Evolutionary conservation across 1,140 invertebrate species (phyloP).

Genomic region (Nixonia krombeini): DNA sequence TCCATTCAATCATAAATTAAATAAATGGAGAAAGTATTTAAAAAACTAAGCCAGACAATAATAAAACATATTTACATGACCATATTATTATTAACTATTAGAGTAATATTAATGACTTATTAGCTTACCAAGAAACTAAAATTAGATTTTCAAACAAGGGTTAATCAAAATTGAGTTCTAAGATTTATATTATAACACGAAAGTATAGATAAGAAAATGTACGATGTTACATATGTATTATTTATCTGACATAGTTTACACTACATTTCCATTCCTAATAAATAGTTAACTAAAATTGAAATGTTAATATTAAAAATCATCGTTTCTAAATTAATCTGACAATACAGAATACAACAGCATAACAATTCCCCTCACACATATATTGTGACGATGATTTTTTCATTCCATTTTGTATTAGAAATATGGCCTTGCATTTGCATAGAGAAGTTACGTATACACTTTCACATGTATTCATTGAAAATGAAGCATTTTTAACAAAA

Average conservation of each 20-base stretch:
- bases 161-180: too few relatives aligned
- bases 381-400: constrained; percentile 6
- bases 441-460: constrained; percentile 25
- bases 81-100: too few relatives aligned
- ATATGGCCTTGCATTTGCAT: constrained; percentile 28
- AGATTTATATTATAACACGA: too few relatives aligned
- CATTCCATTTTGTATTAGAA: constrained; percentile 19
- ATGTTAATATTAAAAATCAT: constrained; percentile 38
- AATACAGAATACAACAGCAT: constrained; percentile 26
- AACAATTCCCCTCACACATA: constrained; percentile 19
- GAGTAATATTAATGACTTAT: too few relatives aligned
- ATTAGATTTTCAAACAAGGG: too few relatives aligned
- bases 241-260: constrained; percentile 41
- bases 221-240: background rate
- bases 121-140: too few relatives aligned
- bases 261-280: constrained; percentile 41
- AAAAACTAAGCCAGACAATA: constrained; percentile 1
- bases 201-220: background rate
- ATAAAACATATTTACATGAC: too few relatives aligned
- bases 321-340: constrained; percentile 31
- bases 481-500: constrained; percentile 36
- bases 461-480: constrained; percentile 11
- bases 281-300: constrained; percentile 40
- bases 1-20: constrained; percentile 8
- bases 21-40: background rate